phyloP scores from a whole-genome alignment of 2,888 invertebrate genomes.

The Drosophila pullipes region DNA sequence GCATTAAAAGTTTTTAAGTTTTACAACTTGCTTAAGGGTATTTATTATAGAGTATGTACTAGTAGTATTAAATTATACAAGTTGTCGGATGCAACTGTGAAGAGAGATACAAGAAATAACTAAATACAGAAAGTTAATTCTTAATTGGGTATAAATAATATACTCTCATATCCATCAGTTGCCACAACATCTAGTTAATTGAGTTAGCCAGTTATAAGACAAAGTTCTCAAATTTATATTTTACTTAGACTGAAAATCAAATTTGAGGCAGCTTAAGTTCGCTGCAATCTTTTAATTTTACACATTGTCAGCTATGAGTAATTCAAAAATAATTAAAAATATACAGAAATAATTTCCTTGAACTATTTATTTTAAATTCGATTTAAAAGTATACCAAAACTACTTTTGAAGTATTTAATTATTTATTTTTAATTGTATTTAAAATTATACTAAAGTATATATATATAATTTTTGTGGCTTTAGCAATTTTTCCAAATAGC shows the following conservation, averaged over 20 bases:
- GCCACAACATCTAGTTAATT: too few relatives aligned
- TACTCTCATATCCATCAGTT: neutral
- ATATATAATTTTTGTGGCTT: neutral
- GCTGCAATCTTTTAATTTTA: neutral
- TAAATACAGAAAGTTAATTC: neutral
- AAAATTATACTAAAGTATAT: neutral
- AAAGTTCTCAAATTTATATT: neutral
- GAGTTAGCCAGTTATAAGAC: neutral
- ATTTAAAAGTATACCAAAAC: neutral
- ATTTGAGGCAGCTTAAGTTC: neutral
- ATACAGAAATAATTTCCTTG: neutral
- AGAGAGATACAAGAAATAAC: neutral
- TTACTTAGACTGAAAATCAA: neutral
- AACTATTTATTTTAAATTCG: neutral
- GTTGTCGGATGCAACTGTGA: neutral
- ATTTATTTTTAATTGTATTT: neutral
- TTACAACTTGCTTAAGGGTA: constrained; percentile 17
- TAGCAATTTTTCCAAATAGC: neutral
- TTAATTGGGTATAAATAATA: neutral
- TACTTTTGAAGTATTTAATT: neutral
- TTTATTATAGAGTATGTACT: neutral
- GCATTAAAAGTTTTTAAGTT: constrained; percentile 9
- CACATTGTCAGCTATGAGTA: too few relatives aligned
- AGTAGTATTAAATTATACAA: neutral
- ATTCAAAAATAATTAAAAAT: neutral